Conservation (phyloP, 2,797 vertebrate species). For the Poliocrania exsul region DNA sequence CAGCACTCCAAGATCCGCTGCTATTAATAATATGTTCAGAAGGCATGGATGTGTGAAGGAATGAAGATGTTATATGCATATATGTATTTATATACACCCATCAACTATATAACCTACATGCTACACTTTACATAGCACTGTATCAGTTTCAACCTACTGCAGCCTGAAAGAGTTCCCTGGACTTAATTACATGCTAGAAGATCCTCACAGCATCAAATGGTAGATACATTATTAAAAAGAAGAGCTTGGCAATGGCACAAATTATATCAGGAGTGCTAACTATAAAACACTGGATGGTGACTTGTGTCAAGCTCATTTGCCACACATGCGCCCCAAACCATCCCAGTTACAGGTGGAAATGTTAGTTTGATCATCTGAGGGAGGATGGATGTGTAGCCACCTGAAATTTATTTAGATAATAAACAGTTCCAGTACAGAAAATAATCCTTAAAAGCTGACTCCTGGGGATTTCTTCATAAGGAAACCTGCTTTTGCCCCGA, state of each 20-base stretch:
- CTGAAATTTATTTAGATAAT: conserved; percentile 3
- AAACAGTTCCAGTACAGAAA: background rate
- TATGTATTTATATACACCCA: background rate
- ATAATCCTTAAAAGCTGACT: background rate
- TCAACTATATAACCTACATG: background rate
- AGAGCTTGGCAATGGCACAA: background rate
- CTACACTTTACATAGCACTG: conserved; percentile 14
- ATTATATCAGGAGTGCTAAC: background rate
- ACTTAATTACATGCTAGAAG: conserved; percentile 4
- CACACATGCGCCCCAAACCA: accelerated
- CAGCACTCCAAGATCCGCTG: background rate
- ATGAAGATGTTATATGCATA: background rate
- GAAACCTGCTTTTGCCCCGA: background rate
- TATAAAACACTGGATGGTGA: accelerated
- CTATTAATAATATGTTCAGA: conserved; percentile 25
- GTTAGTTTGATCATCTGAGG: background rate
- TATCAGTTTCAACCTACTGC: conserved; percentile 30
- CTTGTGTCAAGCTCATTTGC: background rate
- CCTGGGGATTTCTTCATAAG: background rate
- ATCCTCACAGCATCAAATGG: background rate
- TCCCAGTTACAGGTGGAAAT: background rate
- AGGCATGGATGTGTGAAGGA: conserved; percentile 22
- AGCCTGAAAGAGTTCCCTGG: conserved; percentile 10
- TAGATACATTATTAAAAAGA: conserved; percentile 7
- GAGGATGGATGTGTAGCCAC: background rate